Conservation (phyloP, 2,113 vertebrate species). For the Chauna torquata region DNA sequence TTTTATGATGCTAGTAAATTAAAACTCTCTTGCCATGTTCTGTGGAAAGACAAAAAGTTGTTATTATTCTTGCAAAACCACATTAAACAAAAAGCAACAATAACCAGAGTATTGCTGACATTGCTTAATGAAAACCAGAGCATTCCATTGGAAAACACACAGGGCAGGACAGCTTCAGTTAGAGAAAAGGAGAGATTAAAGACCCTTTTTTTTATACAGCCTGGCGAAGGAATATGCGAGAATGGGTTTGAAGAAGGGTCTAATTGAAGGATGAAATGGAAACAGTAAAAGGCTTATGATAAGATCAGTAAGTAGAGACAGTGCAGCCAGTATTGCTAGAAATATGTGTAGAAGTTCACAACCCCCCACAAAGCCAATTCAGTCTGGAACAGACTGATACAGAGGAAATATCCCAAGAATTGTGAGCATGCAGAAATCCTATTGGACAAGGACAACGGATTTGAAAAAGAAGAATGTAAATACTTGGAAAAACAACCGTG, state of each 20-base stretch:
- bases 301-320: conserved; percentile 30
- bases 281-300: background rate
- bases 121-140: conserved; percentile 65
- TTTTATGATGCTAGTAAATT: conserved; percentile 34
- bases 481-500: background rate
- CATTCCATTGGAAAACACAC: conserved; percentile 1
- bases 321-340: background rate
- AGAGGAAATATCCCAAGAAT: conserved; percentile 32
- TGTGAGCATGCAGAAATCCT: conserved; percentile 5
- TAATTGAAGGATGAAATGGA: conserved; percentile 58
- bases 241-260: conserved; percentile 41
- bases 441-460: background rate
- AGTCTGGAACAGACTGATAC: background rate
- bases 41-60: conserved; percentile 19
- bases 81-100: conserved; percentile 49
- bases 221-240: conserved; percentile 22
- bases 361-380: background rate
- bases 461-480: conserved; percentile 19
- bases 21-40: conserved; percentile 34
- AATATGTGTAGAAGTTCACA: background rate
- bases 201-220: conserved; percentile 18
- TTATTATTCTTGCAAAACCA: conserved; percentile 45
- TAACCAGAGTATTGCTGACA: background rate
- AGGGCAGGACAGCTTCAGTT: conserved; percentile 51
- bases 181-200: conserved; percentile 59